These are phyloP conservation scores for Apogon hyalosoma DNA, from an alignment of 2,797 vertebrate species.

Conservation along the genomic window DNA sequence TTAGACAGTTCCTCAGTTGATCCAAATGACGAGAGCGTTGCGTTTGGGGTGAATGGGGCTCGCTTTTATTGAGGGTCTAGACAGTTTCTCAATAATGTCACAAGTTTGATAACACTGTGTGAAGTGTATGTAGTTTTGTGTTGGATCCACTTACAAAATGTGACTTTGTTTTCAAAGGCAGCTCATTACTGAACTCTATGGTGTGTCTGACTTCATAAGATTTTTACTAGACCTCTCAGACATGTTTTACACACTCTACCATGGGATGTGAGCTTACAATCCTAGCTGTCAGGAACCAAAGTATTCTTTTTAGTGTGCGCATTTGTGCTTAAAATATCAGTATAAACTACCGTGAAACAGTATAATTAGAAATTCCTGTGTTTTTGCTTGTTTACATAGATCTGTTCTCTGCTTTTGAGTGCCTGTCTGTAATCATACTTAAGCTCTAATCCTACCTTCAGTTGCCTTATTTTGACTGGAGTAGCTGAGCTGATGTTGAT, in stretches of 20 bases:
- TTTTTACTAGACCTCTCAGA: slow-evolving; percentile 35
- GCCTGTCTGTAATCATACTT: slow-evolving; percentile 40
- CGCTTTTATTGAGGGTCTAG: slow-evolving; percentile 74
- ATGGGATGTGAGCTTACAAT: slow-evolving; percentile 4
- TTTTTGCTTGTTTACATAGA: neutral
- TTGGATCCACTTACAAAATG: slow-evolving; percentile 65
- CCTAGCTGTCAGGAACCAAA: slow-evolving; percentile 17
- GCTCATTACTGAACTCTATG: slow-evolving; percentile 43
- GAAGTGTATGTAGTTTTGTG: slow-evolving; percentile 66
- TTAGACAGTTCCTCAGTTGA: slow-evolving; percentile 75
- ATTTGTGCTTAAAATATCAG: slow-evolving; percentile 35
- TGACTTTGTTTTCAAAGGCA: slow-evolving; percentile 53
- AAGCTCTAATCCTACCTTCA: slow-evolving; percentile 42
- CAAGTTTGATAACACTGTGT: slow-evolving; percentile 67
- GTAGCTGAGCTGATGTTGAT: slow-evolving; percentile 56
- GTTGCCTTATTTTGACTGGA: slow-evolving; percentile 27
- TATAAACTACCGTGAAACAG: neutral
- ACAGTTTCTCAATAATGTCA: slow-evolving; percentile 74
- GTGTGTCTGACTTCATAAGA: slow-evolving; percentile 43
- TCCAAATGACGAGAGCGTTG: slow-evolving; percentile 74
- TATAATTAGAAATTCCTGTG: neutral
- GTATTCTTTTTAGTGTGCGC: slow-evolving; percentile 31
- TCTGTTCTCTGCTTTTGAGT: neutral
- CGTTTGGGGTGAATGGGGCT: slow-evolving; percentile 58
- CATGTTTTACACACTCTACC: slow-evolving; percentile 27